Evolutionary conservation across 2,113 vertebrate genomes (phyloP), one percentile per base, ranked within the genome.

Genomic region (Tachycineta bicolor): DNA sequence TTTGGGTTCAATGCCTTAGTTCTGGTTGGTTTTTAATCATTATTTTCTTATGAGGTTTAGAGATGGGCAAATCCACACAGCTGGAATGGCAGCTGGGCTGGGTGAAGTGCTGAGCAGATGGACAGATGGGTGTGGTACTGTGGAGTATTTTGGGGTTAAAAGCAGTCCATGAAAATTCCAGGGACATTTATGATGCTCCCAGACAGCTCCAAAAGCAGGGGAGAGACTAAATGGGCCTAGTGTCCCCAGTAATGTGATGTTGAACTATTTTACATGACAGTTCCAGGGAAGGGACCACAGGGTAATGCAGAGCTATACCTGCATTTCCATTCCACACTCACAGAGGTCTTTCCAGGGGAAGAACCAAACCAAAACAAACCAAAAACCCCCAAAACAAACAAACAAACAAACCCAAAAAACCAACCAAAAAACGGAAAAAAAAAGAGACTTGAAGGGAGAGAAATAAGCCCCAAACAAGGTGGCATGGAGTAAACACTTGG

Each of bases 51-150:
- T 0, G 1, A 37, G 21, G 50, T 47, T 87, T 60, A 50, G 71
- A 46, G 52, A 16, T 29, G 37, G 56, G 44, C 52, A 63, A 63
- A 71, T 59, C 58, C 81, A 14, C 0, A 1, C 41, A 47, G 37
- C 52, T 62, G 83, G 47, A 47, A 11, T 14, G 18, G 83, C 13
- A 46, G 41, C 93, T 33, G 37, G 25, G 12, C 29, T 16, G 71
- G 46, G 31, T 52, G 37, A 44, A 39, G 43, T 3, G 10, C 60
- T 43, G 73, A 60, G 56, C 3, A 4, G 74, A 20, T 2, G 5
- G 70, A n/a, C 25, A 34, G 39, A 29, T 0, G 7, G 55, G 26
- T 8, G 2, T 1, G 26, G n/a, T 58, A 4, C 13, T 59, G 31
- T 16, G 74, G 43, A 58, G 23, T 49, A 39, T 52, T 70, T 62